Conservation (phyloP, 2,113 vertebrate genomes). For the Saccopteryx leptura region DNA sequence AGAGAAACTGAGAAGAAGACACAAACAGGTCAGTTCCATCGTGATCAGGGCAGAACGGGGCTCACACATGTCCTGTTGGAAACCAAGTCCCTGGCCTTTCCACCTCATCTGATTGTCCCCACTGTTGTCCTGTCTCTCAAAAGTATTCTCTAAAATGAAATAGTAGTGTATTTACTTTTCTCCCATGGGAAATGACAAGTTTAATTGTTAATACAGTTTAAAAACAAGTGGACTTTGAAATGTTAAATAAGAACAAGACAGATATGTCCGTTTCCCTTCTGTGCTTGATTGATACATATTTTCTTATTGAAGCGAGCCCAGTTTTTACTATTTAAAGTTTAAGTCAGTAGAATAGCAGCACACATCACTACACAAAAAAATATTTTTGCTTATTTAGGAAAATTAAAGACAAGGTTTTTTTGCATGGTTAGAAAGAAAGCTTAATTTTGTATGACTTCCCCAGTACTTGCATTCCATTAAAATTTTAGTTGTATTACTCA, state of each 20-base stretch:
- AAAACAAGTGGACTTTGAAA: constrained; percentile 32
- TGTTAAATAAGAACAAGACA: not conserved
- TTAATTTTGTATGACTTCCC: not conserved
- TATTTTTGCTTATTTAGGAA: not conserved
- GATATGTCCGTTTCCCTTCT: not conserved
- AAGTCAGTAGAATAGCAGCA: not conserved
- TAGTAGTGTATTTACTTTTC: not conserved
- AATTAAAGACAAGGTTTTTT: not conserved
- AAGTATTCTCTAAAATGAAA: constrained; percentile 3
- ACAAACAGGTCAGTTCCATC: not conserved
- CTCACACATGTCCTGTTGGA: not conserved
- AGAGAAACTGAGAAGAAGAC: not conserved
- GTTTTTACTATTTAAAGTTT: not conserved
- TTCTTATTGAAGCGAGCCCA: not conserved
- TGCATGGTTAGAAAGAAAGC: not conserved
- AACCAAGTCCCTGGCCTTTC: not conserved
- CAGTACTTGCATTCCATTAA: not conserved
- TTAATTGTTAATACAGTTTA: constrained; percentile 44
- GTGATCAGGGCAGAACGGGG: not conserved
- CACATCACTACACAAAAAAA: not conserved
- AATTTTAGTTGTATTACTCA: not conserved
- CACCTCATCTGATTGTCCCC: not conserved
- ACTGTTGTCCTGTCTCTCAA: not conserved
- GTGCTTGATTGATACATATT: not conserved
- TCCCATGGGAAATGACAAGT: not conserved